Evolutionary conservation across 2,888 invertebrate species (phyloP), one percentile per base, ranked within the genome.

Genomic region (Macroteleia sp.): DNA sequence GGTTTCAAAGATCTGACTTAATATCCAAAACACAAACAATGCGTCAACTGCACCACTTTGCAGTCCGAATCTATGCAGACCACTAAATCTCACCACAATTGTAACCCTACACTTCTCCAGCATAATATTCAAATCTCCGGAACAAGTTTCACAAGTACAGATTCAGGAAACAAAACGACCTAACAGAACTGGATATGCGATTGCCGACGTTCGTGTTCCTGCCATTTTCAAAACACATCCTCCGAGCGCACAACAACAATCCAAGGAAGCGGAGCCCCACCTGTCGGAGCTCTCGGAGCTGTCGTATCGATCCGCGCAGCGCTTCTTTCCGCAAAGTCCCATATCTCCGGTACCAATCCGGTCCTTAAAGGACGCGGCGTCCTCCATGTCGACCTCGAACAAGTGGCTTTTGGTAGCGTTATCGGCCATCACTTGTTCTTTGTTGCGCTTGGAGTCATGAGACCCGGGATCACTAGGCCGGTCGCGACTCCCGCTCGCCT

Each of bases 271-370:
- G 50, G 52, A 62, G 42, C 91, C 93, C 94, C 92, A 97, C 97
- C 97, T 97, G 96, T 97, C 97, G 92, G 97, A 97, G 89, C 97
- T 97, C 93, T 97, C 97, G 89, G 97, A 97, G 92, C 97, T 97
- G 94, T 97, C 97, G 93, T 96, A 97, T 93, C 97, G 95, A 94
- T 97, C 96, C 92, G 96, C 94, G 93, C 97, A 96, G 92, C 97
- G 94, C 93, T 96, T 97, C 93, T 95, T 96, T 92, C 95, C 94
- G 90, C 94, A 95, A 83, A 91, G 86, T 73, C 90, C 90, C 78
- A 86, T 85, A 73, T 90, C 87, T 75, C 87, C 86, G 74, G 64
- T 85, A 81, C 86, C 86, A 81, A 90, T 87, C 84, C 88, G 87
- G 84, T 88, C 88, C 84, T 90, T 86, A 80, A 86, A 89, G 76